Evolutionary conservation across 2,888 invertebrate species (phyloP), one percentile per base, ranked within the genome.

Genomic region (Cerastis leucographa): DNA sequence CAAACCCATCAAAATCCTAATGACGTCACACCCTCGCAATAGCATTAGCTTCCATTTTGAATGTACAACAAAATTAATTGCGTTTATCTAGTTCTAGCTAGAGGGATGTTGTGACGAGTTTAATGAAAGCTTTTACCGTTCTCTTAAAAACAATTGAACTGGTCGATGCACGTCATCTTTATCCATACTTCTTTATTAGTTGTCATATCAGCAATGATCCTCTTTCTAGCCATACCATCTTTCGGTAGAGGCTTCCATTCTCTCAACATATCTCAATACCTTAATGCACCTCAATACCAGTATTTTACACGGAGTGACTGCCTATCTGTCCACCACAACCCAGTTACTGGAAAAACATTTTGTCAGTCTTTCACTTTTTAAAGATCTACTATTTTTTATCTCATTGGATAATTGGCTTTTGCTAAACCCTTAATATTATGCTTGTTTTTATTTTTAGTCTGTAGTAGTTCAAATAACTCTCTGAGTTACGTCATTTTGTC

Each of bases 1-100:
- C 35, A 75, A 81, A 44, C 75, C 61, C 81, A 78, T 61, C 44
- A 66, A 19, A 44, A 61, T n/a, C 49, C 14, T 81, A 81, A 81
- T 61, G 74, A n/a, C 29, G 35, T 51, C 40, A 40, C 44, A 74
- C 56, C 44, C 65, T 56, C 25, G 56, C 49, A 65, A 56, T 44
- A 14, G 81, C 42, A 65, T 54, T 62, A 56, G 35, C 65, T 59
- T 81, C 49, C n/a, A 66, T 78, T 78, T 49, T 51, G 44, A 74
- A 44, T 75, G 35, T 66, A 44, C n/a, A 61, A 61, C 61, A 54
- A 46, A n/a, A 81, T 65, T 35, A 25, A 46, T 61, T 66, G 51
- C 61, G 40, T 54, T 74, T 61, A 51, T 61, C 12, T 29, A 65
- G 49, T 29, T 66, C 35, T 29, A n/a, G 44, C 29, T 44, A 75